Percentiles rank a stretch among this genome's conserved stretches.
Evolutionary conservation across 2,888 invertebrate genomes (phyloP).

Genomic region (Acanthococcus lagerstroemiae): DNA sequence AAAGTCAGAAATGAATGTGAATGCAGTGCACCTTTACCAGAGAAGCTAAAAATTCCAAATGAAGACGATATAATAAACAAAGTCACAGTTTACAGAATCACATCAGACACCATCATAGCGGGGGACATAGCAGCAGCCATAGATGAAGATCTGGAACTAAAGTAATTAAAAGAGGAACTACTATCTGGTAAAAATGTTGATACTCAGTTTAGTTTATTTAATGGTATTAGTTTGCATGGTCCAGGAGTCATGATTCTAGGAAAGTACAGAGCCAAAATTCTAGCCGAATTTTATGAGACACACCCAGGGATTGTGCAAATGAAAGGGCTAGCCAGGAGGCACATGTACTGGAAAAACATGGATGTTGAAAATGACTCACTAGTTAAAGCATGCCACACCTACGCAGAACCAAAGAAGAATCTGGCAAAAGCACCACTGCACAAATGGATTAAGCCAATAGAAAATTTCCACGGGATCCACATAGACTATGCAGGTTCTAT

Average conservation of each 20-base stretch:
- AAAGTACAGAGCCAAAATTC: not conserved
- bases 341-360: not conserved
- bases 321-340: not conserved
- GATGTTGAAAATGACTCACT: not conserved
- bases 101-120: too few species aligned
- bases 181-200: not conserved
- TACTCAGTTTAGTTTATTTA: not conserved
- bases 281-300: not conserved
- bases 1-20: not conserved
- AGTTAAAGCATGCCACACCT: not conserved
- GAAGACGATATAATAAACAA: too few species aligned
- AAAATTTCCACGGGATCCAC: not conserved
- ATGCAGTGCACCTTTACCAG: not conserved
- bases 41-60: not conserved
- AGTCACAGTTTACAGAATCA: too few species aligned
- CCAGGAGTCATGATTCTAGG: not conserved
- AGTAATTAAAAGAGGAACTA: not conserved
- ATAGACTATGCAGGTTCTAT: not conserved
- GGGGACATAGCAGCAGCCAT: not conserved
- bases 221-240: not conserved
- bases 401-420: not conserved
- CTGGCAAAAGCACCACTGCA: not conserved
- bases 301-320: not conserved
- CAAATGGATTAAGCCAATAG: not conserved
- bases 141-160: not conserved